Conservation (phyloP, 2,113 vertebrate species). For the Myodes glareolus region DNA sequence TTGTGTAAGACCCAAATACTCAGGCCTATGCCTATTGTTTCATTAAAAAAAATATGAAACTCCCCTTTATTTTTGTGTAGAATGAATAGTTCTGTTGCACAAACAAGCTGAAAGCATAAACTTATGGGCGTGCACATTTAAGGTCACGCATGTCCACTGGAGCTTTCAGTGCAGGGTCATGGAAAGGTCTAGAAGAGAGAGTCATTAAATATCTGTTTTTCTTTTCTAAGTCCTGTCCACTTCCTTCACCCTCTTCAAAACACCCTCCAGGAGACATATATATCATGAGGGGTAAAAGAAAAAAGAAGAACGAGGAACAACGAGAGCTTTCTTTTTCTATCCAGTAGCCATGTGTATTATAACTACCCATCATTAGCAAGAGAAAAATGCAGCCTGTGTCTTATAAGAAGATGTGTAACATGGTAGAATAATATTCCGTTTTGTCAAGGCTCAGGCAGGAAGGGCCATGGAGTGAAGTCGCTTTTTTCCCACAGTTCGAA, state of each 20-base stretch:
- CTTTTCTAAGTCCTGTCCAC: constrained; percentile 81
- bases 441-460: constrained; percentile 76
- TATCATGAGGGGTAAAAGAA: constrained; percentile 82
- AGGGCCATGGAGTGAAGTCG: constrained; percentile 69
- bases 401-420: constrained; percentile 80
- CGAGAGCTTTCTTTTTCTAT: constrained; percentile 84
- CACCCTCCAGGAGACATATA: constrained; percentile 81
- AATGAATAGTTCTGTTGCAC: neutral
- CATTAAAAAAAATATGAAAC: neutral
- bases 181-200: constrained; percentile 70
- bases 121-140: neutral
- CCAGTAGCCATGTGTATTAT: constrained; percentile 77
- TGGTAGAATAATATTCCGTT: constrained; percentile 75
- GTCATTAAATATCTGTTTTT: constrained; percentile 80
- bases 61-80: neutral
- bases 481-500: constrained; percentile 76
- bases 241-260: constrained; percentile 81
- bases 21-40: neutral
- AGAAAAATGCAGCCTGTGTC: constrained; percentile 74
- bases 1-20: neutral
- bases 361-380: constrained; percentile 82
- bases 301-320: constrained; percentile 40
- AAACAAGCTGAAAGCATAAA: constrained; percentile 1
- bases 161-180: constrained; percentile 75
- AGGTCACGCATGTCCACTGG: constrained; percentile 69